Evolutionary conservation across 1,140 invertebrate genomes (phyloP).

Genomic region (Panonychus citri): DNA sequence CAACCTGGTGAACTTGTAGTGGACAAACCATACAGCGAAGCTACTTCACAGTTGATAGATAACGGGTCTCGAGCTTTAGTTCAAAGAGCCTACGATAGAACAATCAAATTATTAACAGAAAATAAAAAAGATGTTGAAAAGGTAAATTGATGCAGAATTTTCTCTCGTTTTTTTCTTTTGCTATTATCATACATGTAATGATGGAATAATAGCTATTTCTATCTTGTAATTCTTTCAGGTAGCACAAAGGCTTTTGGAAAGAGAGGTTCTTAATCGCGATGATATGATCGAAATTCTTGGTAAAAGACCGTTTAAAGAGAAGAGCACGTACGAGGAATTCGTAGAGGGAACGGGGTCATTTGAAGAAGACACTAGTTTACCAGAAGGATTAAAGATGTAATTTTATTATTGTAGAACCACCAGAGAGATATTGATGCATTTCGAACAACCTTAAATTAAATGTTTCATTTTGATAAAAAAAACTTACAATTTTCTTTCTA

Average conservation of each 20-base stretch:
- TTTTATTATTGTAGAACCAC: too few species aligned
- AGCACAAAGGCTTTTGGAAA: constrained; percentile 69
- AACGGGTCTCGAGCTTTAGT: constrained; percentile 72
- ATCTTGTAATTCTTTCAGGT: constrained; percentile 31
- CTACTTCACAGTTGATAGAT: constrained; percentile 92
- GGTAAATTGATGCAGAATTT: too few species aligned
- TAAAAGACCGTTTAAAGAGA: constrained; percentile 82
- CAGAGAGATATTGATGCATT: too few species aligned
- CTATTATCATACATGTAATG: not conserved
- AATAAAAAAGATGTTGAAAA: constrained; percentile 74
- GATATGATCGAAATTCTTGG: constrained; percentile 96
- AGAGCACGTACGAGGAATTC: constrained; percentile 98
- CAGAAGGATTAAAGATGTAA: constrained; percentile 48
- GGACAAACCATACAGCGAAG: constrained; percentile 95
- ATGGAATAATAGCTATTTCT: too few species aligned
- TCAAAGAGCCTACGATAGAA: constrained; percentile 49
- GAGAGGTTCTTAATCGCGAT: constrained; percentile 82
- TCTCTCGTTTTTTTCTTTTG: too few species aligned
- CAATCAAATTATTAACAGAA: constrained; percentile 48
- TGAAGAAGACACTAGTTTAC: constrained; percentile 82
- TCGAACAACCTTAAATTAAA: too few species aligned
- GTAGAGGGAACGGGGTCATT: constrained; percentile 94
- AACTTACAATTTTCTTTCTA: too few species aligned
- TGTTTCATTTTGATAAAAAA: too few species aligned
- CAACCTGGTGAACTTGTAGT: constrained; percentile 72